Evolutionary conservation across 2,888 invertebrate genomes (phyloP).

Genomic region (Bellardia pandia): DNA sequence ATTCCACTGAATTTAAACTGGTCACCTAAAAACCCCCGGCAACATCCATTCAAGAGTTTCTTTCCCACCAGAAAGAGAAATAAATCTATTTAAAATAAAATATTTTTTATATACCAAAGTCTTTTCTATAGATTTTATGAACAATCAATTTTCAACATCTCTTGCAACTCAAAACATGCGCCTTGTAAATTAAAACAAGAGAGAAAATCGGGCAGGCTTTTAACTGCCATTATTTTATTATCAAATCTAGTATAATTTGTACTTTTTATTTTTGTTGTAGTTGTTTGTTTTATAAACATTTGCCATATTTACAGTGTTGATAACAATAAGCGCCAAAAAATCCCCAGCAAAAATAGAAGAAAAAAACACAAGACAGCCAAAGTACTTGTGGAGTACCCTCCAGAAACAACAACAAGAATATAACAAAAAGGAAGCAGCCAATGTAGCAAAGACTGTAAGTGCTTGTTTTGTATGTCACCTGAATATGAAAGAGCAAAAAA

Average conservation of each 20-base stretch:
- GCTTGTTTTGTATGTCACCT: slow-evolving; percentile 52
- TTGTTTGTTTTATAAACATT: slow-evolving; percentile 66
- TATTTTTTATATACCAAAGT: not conserved
- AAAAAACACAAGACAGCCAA: slow-evolving; percentile 23
- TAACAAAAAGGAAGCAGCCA: slow-evolving; percentile 3
- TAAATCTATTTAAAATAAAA: slow-evolving; percentile 8
- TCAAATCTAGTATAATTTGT: slow-evolving; percentile 30
- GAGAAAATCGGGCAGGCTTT: not conserved
- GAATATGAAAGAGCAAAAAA: slow-evolving; percentile 47
- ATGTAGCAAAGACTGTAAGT: not conserved
- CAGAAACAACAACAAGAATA: slow-evolving; percentile 58
- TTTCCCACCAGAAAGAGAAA: not conserved
- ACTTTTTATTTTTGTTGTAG: slow-evolving; percentile 5
- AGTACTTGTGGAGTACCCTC: slow-evolving; percentile 63
- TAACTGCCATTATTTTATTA: slow-evolving; percentile 45
- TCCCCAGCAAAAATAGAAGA: slow-evolving; percentile 40
- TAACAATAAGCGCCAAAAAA: slow-evolving; percentile 81
- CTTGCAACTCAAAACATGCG: slow-evolving; percentile 52
- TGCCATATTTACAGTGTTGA: slow-evolving; percentile 81
- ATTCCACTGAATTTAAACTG: not conserved
- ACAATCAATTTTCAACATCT: not conserved
- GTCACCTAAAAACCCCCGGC: slow-evolving; percentile 17
- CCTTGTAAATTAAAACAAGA: slow-evolving; percentile 17
- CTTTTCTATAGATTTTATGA: not conserved
- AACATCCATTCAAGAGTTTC: slow-evolving; percentile 36